Conservation (phyloP, 2,888 invertebrate species). For the Phytoseiulus persimilis region DNA sequence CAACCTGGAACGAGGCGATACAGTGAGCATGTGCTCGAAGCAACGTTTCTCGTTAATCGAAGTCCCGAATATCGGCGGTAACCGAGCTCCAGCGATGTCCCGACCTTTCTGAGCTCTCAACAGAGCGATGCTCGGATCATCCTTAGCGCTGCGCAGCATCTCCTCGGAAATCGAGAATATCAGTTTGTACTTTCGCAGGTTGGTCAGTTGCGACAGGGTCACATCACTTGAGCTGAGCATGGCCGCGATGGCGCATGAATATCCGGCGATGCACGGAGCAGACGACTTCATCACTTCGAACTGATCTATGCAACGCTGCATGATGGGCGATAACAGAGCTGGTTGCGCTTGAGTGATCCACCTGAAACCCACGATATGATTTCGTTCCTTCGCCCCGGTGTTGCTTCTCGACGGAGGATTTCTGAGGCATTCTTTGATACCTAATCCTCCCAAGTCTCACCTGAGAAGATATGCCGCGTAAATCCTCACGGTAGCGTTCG, state of each 20-base stretch:
- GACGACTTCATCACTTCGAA: slow-evolving; percentile 81
- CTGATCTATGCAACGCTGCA: slow-evolving; percentile 78
- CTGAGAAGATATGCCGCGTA: slow-evolving; percentile 28
- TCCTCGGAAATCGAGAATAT: slow-evolving; percentile 31
- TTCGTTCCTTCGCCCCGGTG: neutral
- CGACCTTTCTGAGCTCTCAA: slow-evolving; percentile 28
- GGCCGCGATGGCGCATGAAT: slow-evolving; percentile 85
- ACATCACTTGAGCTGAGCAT: slow-evolving; percentile 62
- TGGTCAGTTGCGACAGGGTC: slow-evolving; percentile 26
- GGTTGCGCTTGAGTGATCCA: slow-evolving; percentile 88
- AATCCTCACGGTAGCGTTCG: slow-evolving; percentile 25
- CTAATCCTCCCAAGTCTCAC: neutral
- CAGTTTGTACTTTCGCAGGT: slow-evolving; percentile 31
- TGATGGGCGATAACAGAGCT: slow-evolving; percentile 81
- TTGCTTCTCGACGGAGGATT: neutral
- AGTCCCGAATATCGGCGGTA: too few relatives aligned
- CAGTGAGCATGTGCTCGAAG: slow-evolving; percentile 46
- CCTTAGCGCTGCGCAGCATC: slow-evolving; percentile 28
- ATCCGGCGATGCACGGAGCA: slow-evolving; percentile 62
- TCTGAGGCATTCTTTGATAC: neutral
- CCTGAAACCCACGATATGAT: slow-evolving; percentile 54
- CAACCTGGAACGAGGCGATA: slow-evolving; percentile 64
- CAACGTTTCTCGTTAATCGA: too few relatives aligned
- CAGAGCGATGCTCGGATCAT: slow-evolving; percentile 31
- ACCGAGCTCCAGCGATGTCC: too few relatives aligned